These are phyloP conservation scores for Hippocampus abdominalis DNA, from an alignment of 2,113 vertebrate species.

Conservation along the genomic window DNA sequence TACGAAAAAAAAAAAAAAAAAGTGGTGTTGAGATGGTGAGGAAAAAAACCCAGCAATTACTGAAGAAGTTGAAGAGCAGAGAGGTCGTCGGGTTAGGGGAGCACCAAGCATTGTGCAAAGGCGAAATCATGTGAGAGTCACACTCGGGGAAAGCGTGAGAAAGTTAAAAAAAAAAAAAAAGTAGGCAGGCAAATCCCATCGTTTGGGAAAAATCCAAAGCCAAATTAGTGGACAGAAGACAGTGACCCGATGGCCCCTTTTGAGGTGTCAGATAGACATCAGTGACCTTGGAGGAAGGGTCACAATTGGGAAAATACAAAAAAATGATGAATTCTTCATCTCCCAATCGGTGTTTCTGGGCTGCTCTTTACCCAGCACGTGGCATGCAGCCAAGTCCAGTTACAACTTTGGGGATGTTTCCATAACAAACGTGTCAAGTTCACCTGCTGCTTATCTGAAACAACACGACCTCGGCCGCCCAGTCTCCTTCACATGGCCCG, in stretches of 20 bases:
- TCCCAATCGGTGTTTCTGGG: background rate
- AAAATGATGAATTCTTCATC: background rate
- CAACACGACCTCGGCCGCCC: background rate
- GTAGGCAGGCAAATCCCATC: conserved; percentile 21
- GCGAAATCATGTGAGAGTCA: conserved; percentile 70
- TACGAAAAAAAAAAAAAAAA: background rate
- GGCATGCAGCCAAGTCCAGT: background rate
- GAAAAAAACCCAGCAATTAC: background rate
- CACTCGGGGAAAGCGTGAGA: conserved; percentile 44
- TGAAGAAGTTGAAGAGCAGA: background rate
- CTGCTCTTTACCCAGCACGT: background rate
- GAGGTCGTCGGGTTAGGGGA: conserved; percentile 11
- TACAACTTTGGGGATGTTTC: background rate
- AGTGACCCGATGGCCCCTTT: background rate
- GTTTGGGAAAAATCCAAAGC: background rate
- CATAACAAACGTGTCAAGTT: conserved; percentile 17
- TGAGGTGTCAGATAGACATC: background rate
- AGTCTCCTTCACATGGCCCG: background rate
- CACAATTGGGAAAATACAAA: background rate
- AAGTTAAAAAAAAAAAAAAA: conserved; percentile 7
- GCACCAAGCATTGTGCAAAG: conserved; percentile 37
- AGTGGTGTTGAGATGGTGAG: background rate
- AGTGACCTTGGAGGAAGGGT: background rate
- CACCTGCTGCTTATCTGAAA: conserved; percentile 23
- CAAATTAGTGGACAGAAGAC: background rate